These are phyloP conservation scores for Nannoperca australis DNA, from an alignment of 2,797 vertebrate genomes.

Conservation along the genomic window DNA sequence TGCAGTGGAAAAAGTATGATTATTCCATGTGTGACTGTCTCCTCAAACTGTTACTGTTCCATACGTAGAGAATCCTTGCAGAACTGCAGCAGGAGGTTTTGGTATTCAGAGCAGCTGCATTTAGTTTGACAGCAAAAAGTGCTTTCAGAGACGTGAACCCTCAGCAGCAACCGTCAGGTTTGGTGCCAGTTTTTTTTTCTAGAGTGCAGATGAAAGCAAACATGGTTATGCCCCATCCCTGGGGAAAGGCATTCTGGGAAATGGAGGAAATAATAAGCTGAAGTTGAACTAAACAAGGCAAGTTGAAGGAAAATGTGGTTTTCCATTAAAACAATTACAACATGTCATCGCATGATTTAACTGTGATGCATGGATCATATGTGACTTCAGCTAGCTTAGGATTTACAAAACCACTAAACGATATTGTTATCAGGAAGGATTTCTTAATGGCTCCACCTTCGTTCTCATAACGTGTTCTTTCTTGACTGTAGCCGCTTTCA, in stretches of 20 bases:
- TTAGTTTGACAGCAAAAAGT: constrained; percentile 36
- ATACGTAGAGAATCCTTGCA: background rate
- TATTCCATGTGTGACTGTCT: background rate
- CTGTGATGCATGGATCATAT: background rate
- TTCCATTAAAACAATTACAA: background rate
- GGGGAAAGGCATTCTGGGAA: constrained; percentile 48
- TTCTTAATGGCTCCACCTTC: background rate
- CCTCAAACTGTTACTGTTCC: background rate
- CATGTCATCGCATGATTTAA: background rate
- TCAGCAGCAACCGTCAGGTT: constrained; percentile 8
- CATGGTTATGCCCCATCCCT: constrained; percentile 9
- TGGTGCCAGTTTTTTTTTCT: constrained; percentile 18
- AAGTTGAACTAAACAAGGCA: constrained; percentile 3
- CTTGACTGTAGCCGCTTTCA: constrained; percentile 1
- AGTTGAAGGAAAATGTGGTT: constrained; percentile 1
- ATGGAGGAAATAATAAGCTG: constrained; percentile 34
- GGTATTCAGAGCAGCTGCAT: constrained; percentile 39
- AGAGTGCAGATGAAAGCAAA: constrained; percentile 34
- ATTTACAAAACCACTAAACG: background rate
- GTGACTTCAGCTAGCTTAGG: background rate
- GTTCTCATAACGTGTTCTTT: background rate
- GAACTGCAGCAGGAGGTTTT: constrained; percentile 19
- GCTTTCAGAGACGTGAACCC: constrained; percentile 23
- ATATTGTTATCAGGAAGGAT: no score
- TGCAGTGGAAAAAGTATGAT: background rate